phyloP scores from a whole-genome alignment of 2,113 vertebrate genomes.

The Pachypanchax playfairii region DNA sequence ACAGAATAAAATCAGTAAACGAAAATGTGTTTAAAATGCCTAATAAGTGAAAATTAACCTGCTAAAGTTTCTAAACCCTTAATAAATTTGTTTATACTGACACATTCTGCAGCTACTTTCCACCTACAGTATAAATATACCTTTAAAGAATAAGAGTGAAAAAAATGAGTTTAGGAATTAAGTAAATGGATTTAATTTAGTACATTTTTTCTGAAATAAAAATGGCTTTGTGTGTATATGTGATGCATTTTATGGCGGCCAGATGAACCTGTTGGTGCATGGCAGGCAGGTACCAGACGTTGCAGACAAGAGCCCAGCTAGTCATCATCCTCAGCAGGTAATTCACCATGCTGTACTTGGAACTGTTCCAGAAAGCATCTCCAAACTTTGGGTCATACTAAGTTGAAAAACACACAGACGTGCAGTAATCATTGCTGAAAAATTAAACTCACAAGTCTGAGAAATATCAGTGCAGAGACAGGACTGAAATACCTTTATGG shows the following conservation, averaged over 20 bases:
- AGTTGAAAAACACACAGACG: neutral
- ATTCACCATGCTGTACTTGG: slow-evolving; percentile 91
- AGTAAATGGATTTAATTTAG: neutral
- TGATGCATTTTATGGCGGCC: neutral
- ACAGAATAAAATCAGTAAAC: slow-evolving; percentile 14
- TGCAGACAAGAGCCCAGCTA: slow-evolving; percentile 97
- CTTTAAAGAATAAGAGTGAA: no score
- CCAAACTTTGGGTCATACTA: slow-evolving; percentile 97
- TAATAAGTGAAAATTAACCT: no score
- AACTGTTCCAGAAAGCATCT: slow-evolving; percentile 98
- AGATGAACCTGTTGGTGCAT: slow-evolving; percentile 89
- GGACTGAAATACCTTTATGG: slow-evolving; percentile 81
- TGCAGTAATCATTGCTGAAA: no score
- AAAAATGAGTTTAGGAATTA: neutral
- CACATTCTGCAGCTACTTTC: no score
- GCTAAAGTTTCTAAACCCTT: no score
- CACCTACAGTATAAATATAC: no score
- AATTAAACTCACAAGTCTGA: neutral
- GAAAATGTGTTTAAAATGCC: neutral
- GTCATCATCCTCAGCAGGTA: slow-evolving; percentile 97
- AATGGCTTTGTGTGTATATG: neutral
- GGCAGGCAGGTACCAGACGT: slow-evolving; percentile 95
- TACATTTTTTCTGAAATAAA: neutral
- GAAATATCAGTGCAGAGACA: neutral
- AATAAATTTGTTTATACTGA: no score